Evolutionary conservation across 2,797 vertebrate species (phyloP).

Genomic region (Gymnocypris eckloni): DNA sequence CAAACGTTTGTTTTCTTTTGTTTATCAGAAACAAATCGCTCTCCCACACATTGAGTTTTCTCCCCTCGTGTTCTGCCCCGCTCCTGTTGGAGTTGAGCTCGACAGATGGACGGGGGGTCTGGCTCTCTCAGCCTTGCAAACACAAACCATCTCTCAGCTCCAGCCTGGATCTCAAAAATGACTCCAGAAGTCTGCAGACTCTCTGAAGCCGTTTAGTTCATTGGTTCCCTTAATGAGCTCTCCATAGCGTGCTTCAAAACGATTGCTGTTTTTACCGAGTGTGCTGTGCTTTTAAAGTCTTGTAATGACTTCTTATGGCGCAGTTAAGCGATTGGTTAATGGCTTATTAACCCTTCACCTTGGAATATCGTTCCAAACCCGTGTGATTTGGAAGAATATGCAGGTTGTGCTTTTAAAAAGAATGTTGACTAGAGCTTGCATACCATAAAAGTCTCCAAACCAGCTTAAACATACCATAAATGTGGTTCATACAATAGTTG

Average conservation of each 20-base stretch:
- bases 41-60: conserved; percentile 46
- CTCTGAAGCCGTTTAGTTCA: conserved; percentile 13
- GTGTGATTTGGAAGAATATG: background rate
- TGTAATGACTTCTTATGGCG: conserved; percentile 46
- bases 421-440: background rate
- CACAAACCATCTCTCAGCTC: conserved; percentile 34
- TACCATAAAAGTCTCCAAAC: background rate
- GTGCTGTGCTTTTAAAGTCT: conserved; percentile 17
- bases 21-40: conserved; percentile 70
- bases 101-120: conserved; percentile 28
- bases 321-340: conserved; percentile 28
- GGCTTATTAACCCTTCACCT: conserved; percentile 5
- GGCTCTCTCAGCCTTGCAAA: conserved; percentile 30
- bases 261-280: conserved; percentile 23
- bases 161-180: conserved; percentile 23
- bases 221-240: conserved; percentile 19
- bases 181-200: conserved; percentile 20
- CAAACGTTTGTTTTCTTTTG: conserved; percentile 58
- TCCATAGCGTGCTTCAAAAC: conserved; percentile 19
- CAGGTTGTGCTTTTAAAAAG: background rate
- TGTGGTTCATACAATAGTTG: background rate
- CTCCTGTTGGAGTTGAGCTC: conserved; percentile 36
- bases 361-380: background rate
- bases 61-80: background rate
- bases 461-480: background rate